A percentile compares a stretch with the other conserved stretches of the same genome.
phyloP scores from a whole-genome alignment of 2,888 invertebrate species.

The Mesopsocus fuscifrons region DNA sequence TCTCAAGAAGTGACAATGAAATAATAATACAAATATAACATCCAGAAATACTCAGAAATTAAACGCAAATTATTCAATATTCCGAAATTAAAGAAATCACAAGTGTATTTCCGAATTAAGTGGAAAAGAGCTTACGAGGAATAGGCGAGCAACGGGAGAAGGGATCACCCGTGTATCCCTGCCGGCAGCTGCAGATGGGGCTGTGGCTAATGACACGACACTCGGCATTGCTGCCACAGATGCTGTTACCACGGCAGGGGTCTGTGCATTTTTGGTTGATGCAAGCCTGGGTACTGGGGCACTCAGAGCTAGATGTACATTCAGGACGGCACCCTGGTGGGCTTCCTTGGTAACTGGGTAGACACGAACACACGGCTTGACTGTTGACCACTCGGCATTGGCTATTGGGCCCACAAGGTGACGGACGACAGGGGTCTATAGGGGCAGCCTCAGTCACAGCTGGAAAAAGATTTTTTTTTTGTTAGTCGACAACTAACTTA shows the following conservation, averaged over 20 bases:
- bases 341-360: slow-evolving; percentile 49
- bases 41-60: too few relatives aligned
- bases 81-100: too few relatives aligned
- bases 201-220: slow-evolving; percentile 21
- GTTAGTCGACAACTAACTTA: too few relatives aligned
- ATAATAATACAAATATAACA: too few relatives aligned
- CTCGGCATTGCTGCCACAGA: slow-evolving; percentile 23
- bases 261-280: slow-evolving; percentile 26
- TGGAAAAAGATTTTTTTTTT: not conserved
- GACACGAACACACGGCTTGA: slow-evolving; percentile 63
- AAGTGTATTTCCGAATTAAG: too few relatives aligned
- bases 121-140: slow-evolving; percentile 14
- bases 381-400: slow-evolving; percentile 29
- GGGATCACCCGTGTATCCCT: slow-evolving; percentile 24
- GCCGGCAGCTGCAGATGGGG: slow-evolving; percentile 26
- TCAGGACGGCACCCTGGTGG: slow-evolving; percentile 39
- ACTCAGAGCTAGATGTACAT: slow-evolving; percentile 27
- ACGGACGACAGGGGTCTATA: slow-evolving; percentile 19
- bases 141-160: slow-evolving; percentile 21
- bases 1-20: too few relatives aligned
- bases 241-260: slow-evolving; percentile 23
- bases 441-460: slow-evolving; percentile 16
- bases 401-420: slow-evolving; percentile 23
- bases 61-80: too few relatives aligned
- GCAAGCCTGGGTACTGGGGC: slow-evolving; percentile 37